A percentile compares a stretch with the other conserved stretches of the same genome.
Conservation (phyloP, 2,113 vertebrate species). For the pig (Sus scrofa) region T2T-Sscrofa CM000826.6:20623001-20623500, state of each 20-base stretch:
- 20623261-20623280: slow-evolving; percentile 5
- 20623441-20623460: background rate
- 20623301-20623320: background rate
- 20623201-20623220: background rate
- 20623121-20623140: background rate
- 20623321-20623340: background rate
- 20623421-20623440: background rate
- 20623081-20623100: background rate
- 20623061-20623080: background rate
- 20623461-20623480: background rate
- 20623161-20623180: background rate
- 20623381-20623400: background rate
- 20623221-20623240: background rate
- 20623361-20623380: background rate
- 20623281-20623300: background rate
- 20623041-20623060: background rate
- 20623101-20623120: background rate
- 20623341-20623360: background rate
- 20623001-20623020: background rate
- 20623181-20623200: background rate
- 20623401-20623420: background rate
- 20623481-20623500: background rate
- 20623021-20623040: background rate
- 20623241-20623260: background rate
- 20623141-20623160: background rate